phyloP scores from a whole-genome alignment of 2,797 vertebrate genomes.

The Peromyscus aztecus region DNA sequence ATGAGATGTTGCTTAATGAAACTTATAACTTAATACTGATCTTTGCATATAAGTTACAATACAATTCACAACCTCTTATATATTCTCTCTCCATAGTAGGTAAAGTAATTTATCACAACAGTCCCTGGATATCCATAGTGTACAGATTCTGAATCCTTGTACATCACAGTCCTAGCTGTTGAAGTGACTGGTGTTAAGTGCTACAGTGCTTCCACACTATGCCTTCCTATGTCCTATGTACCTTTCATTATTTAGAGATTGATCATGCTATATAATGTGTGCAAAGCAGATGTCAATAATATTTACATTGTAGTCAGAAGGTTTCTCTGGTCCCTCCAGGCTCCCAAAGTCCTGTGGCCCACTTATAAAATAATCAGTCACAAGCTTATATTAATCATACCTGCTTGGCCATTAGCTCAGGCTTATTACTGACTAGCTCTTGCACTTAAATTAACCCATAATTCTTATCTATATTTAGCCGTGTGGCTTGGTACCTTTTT shows the following conservation, averaged over 20 bases:
- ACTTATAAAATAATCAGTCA: too few relatives aligned
- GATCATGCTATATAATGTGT: background rate
- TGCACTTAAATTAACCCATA: too few relatives aligned
- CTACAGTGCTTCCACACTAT: fast-evolving
- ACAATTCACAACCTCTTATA: background rate
- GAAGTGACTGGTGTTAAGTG: background rate
- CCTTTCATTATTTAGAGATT: background rate
- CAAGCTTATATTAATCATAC: too few relatives aligned
- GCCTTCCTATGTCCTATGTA: background rate
- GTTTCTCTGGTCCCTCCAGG: too few relatives aligned
- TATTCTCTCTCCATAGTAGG: background rate
- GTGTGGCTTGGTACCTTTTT: too few relatives aligned
- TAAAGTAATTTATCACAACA: background rate
- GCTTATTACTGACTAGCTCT: too few relatives aligned
- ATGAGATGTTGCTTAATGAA: background rate
- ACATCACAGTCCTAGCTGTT: background rate
- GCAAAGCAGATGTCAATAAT: background rate
- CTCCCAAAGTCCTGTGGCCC: too few relatives aligned
- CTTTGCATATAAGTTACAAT: background rate
- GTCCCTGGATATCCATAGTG: fast-evolving
- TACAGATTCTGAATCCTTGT: background rate
- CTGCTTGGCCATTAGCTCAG: too few relatives aligned
- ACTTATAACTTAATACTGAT: background rate
- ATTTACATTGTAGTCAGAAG: background rate
- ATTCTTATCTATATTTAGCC: too few relatives aligned